A percentile compares a stretch with the other conserved stretches of the same genome.
Conservation (phyloP, 2,797 vertebrate genomes). For the Chaetophractus vellerosus region DNA sequence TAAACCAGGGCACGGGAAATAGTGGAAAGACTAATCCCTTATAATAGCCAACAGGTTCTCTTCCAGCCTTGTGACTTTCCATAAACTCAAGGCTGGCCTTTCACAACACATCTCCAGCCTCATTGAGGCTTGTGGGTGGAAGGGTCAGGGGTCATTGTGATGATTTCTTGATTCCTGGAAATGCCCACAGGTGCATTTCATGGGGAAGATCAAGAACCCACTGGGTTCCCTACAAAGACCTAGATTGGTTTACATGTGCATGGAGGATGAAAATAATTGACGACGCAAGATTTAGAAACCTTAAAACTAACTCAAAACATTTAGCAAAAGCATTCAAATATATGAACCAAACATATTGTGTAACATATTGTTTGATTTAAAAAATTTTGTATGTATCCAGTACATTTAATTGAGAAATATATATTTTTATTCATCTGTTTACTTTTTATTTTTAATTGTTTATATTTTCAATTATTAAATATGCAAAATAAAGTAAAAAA, state of each 20-base stretch:
- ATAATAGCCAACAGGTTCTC: not conserved
- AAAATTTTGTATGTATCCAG: too few species aligned
- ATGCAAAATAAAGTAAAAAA: too few species aligned
- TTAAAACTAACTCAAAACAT: slow-evolving; percentile 26
- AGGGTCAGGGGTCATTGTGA: slow-evolving; percentile 1
- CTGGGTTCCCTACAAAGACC: not conserved
- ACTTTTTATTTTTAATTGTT: too few species aligned
- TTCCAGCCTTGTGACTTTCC: not conserved
- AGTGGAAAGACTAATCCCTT: not conserved
- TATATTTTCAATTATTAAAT: too few species aligned
- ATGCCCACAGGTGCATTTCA: not conserved
- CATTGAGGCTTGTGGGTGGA: not conserved
- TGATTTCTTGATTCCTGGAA: slow-evolving; percentile 46
- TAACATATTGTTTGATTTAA: too few species aligned
- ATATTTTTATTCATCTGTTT: too few species aligned
- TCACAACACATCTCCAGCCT: not conserved
- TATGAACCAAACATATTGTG: too few species aligned
- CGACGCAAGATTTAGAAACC: not conserved
- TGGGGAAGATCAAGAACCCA: not conserved
- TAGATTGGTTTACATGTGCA: slow-evolving; percentile 7
- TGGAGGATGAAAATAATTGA: not conserved
- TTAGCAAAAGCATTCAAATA: slow-evolving; percentile 10
- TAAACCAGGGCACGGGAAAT: not conserved
- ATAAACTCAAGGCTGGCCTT: not conserved
- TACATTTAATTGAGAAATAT: too few species aligned